phyloP scores from a whole-genome alignment of 1,140 invertebrate genomes.

The Eupristina koningsbergeri region DNA sequence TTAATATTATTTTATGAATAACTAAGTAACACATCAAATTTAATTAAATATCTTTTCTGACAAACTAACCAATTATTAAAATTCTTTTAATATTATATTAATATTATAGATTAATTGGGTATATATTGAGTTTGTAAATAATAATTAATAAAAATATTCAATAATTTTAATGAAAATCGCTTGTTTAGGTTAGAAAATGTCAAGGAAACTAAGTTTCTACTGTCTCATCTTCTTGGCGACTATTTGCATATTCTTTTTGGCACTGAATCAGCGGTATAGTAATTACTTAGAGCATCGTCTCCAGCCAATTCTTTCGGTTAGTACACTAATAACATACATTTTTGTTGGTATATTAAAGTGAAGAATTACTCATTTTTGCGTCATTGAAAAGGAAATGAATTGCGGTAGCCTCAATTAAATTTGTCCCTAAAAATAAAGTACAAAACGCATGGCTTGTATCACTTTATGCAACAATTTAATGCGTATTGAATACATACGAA shows the following conservation, averaged over 20 bases:
- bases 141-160: not conserved
- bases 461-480: not conserved
- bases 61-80: no score
- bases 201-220: constrained; percentile 69
- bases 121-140: no score
- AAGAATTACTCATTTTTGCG: constrained; percentile 29
- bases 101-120: no score
- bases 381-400: not conserved
- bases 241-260: constrained; percentile 69
- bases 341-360: constrained; percentile 17
- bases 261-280: constrained; percentile 69
- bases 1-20: not conserved
- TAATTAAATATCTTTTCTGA: no score
- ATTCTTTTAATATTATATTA: no score
- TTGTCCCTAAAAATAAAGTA: constrained; percentile 16
- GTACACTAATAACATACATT: constrained; percentile 51
- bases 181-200: constrained; percentile 56
- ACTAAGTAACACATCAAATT: not conserved
- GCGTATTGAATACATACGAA: not conserved
- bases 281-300: constrained; percentile 69
- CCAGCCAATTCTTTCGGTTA: constrained; percentile 68
- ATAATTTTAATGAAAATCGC: not conserved
- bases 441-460: not conserved
- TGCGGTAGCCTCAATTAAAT: constrained; percentile 32
- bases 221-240: constrained; percentile 68